Evolutionary conservation across 2,113 vertebrate genomes (phyloP).

Genomic region (Leptosomus discolor): DNA sequence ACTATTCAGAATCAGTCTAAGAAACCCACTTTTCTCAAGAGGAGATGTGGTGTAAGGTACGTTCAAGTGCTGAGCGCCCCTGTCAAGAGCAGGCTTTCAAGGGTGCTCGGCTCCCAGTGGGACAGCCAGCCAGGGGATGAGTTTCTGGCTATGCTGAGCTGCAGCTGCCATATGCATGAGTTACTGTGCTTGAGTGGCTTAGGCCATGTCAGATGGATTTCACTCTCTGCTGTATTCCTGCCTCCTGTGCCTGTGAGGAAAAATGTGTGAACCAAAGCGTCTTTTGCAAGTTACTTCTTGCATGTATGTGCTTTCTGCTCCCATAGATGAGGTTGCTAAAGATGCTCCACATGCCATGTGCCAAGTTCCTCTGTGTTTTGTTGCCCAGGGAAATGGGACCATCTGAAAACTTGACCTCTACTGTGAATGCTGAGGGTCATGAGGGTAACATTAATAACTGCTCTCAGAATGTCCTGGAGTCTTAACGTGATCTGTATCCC

Average conservation of each 20-base stretch:
- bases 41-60: not conserved
- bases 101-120: not conserved
- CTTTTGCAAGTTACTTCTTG: not conserved
- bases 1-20: not conserved
- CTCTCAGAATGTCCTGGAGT: not conserved
- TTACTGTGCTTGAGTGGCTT: not conserved
- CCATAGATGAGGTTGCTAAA: not conserved
- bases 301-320: not conserved
- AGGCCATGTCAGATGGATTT: not conserved
- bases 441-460: not conserved
- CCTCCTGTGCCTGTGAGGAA: not conserved
- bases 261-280: not conserved
- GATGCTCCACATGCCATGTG: fast-evolving
- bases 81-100: not conserved
- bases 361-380: not conserved
- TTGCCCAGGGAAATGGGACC: not conserved
- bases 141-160: not conserved
- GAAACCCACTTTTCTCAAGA: not conserved
- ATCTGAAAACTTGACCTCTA: not conserved
- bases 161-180: fast-evolving
- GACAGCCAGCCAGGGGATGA: not conserved
- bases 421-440: not conserved
- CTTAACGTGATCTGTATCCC: not conserved
- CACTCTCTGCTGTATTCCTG: not conserved
- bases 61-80: not conserved